phyloP scores from a whole-genome alignment of 1,140 invertebrate genomes.

The Xylocopa sonorina region DNA sequence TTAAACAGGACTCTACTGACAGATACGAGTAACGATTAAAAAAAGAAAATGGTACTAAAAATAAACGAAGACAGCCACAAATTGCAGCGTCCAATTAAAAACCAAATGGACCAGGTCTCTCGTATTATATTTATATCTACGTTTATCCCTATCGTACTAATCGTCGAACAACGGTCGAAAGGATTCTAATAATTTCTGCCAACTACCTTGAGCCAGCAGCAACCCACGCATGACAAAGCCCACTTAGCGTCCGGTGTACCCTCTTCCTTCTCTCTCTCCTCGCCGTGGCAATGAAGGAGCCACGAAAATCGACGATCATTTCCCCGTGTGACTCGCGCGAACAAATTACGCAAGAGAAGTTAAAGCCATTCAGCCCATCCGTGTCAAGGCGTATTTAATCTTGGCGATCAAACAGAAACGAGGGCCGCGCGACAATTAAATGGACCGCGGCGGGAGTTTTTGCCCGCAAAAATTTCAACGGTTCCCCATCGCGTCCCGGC shows the following conservation, averaged over 20 bases:
- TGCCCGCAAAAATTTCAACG: constrained; percentile 15
- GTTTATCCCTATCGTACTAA: too few relatives aligned
- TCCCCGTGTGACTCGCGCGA: not conserved
- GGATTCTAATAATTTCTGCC: too few relatives aligned
- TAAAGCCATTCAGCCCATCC: constrained; percentile 1
- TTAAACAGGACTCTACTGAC: too few relatives aligned
- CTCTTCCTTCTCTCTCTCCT: not conserved
- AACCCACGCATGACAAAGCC: too few relatives aligned
- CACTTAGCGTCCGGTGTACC: not conserved
- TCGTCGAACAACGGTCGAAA: too few relatives aligned
- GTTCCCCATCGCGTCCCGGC: not conserved
- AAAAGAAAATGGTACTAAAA: too few relatives aligned
- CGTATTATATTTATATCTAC: too few relatives aligned
- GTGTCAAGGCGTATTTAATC: constrained; percentile 48
- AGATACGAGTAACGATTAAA: too few relatives aligned
- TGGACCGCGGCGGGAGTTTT: not conserved
- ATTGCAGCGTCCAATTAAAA: too few relatives aligned
- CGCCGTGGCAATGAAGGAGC: not conserved
- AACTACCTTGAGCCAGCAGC: not conserved
- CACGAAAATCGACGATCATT: not conserved
- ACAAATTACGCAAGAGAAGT: constrained; percentile 26
- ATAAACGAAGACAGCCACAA: too few relatives aligned
- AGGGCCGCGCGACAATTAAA: constrained; percentile 31
- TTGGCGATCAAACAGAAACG: constrained; percentile 23
- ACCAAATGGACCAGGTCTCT: too few relatives aligned